A percentile compares a stretch with the other conserved stretches of the same genome.
These are phyloP conservation scores for Conops quadrifasciatus DNA, from an alignment of 2,888 invertebrate genomes.

Conservation along the genomic window DNA sequence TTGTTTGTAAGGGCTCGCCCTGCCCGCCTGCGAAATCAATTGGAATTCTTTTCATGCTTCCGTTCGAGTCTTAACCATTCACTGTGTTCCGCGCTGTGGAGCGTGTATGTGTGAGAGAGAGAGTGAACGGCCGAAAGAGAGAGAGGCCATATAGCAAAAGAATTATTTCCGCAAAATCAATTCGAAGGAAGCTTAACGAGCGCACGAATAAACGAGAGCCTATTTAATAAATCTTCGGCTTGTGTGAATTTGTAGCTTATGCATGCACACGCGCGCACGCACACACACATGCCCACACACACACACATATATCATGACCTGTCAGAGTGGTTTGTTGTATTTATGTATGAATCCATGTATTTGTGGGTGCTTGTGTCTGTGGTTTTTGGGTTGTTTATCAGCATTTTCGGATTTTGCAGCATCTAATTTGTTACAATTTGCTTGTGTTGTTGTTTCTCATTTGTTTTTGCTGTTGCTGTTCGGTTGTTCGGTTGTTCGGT, in stretches of 20 bases:
- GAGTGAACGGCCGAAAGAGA: neutral
- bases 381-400: conserved; percentile 3
- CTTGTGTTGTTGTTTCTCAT: neutral
- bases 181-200: conserved; percentile 13
- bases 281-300: neutral
- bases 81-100: no score
- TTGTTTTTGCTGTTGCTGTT: conserved; percentile 12
- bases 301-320: conserved; percentile 24
- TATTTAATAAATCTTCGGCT: conserved; percentile 23
- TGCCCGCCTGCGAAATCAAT: no score
- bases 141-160: neutral
- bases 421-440: conserved; percentile 16
- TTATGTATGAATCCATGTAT: neutral
- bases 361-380: neutral
- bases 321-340: conserved; percentile 3
- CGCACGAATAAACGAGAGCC: conserved; percentile 18
- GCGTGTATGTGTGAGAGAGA: no score
- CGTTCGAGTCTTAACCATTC: no score
- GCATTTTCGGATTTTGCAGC: neutral
- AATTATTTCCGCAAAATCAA: conserved; percentile 21
- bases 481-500: neutral
- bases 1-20: no score
- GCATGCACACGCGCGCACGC: neutral
- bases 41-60: no score
- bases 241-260: neutral